phyloP scores from a whole-genome alignment of 2,797 vertebrate genomes.

The Pseudocheirus occidentalis region DNA sequence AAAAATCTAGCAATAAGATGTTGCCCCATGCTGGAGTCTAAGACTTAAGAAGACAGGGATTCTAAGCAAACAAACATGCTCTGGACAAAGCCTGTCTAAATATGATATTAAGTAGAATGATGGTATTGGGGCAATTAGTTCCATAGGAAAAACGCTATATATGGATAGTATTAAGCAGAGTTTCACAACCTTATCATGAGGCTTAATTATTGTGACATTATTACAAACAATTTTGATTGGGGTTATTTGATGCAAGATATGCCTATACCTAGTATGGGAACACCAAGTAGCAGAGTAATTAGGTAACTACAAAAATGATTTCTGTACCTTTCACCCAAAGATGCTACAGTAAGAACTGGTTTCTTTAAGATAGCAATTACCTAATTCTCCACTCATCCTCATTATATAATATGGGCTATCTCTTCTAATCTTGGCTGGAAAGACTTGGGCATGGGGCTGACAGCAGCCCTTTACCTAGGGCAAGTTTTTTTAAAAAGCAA shows the following conservation, averaged over 20 bases:
- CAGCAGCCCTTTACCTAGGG: neutral
- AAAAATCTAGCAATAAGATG: neutral
- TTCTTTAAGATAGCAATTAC: neutral
- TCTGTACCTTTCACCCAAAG: neutral
- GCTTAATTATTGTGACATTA: neutral
- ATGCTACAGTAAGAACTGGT: neutral
- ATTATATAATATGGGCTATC: neutral
- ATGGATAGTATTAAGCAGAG: neutral
- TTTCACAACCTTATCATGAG: neutral
- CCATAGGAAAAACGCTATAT: neutral
- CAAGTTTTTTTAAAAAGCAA: neutral
- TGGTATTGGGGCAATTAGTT: neutral
- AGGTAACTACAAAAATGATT: neutral
- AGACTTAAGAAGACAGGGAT: constrained; percentile 11
- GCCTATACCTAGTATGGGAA: neutral
- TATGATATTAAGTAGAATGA: neutral
- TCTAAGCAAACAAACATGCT: constrained; percentile 26
- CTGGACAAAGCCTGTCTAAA: neutral
- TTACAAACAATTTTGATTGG: neutral
- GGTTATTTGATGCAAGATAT: neutral
- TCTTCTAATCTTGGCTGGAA: neutral
- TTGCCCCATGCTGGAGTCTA: neutral
- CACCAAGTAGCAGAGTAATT: neutral
- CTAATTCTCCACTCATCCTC: neutral
- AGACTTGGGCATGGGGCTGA: neutral